phyloP scores from a whole-genome alignment of 1,140 invertebrate genomes.

The Colletes gigas region DNA sequence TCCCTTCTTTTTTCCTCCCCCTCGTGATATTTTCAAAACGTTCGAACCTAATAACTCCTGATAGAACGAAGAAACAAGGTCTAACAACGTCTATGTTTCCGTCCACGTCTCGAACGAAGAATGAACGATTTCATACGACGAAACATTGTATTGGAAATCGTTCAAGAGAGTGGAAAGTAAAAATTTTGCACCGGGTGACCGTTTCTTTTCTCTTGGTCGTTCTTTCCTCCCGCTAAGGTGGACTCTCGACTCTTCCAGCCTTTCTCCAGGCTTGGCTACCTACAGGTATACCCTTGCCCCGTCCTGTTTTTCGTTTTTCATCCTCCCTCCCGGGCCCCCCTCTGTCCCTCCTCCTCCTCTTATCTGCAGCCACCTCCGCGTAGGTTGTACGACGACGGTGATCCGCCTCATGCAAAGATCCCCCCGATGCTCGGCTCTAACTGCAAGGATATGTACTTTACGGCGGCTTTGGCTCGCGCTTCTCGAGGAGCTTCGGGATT shows the following conservation, averaged over 20 bases:
- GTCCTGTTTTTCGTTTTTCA: conserved; percentile 37
- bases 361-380: conserved; percentile 47
- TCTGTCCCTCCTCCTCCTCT: conserved; percentile 8
- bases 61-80: no score
- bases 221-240: background rate
- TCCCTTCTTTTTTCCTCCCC: no score
- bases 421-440: conserved; percentile 25
- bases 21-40: no score
- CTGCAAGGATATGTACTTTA: conserved; percentile 15
- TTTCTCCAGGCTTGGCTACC: background rate
- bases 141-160: no score
- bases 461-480: conserved; percentile 30
- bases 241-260: conserved; percentile 1
- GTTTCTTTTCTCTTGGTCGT: background rate
- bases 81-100: no score
- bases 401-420: conserved; percentile 41
- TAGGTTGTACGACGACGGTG: conserved; percentile 23
- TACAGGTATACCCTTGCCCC: background rate
- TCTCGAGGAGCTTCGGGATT: conserved; percentile 28
- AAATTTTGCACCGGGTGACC: no score
- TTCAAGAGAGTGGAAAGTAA: no score
- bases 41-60: no score
- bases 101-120: no score
- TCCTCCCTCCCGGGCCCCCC: background rate
- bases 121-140: no score